Base-by-base conservation (phyloP, 2,797 vertebrate species). In the Pachyuromys duprasi region DNA sequence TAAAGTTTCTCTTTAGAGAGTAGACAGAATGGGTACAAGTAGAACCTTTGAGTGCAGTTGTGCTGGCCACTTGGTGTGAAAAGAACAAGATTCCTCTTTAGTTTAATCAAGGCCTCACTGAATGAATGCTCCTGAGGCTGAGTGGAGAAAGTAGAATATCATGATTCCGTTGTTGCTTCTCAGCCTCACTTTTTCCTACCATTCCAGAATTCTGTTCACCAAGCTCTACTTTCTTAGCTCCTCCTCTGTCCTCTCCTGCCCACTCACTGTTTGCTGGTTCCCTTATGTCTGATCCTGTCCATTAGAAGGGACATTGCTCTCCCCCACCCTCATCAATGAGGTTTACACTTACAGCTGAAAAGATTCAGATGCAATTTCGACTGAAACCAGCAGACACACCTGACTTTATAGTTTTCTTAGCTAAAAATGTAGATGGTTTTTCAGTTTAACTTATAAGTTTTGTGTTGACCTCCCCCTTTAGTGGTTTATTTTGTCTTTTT, bases 401-500 rank as follows among this genome's bases (percentile, higher is more conserved):
- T 97, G 95, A 97, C 98, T 96, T 98, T 97, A 96, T 98, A 97
- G 97, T 98, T 98, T 98, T 98, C 97, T 97, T 98, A 98, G 98
- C 96, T 98, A 96, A 98, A 97, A 70, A 94, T 97, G 97, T 97
- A 97, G 95, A 92, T 96, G 8, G 95, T 98, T 98, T 98, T 98
- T 97, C 92, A 97, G 96, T 98, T 98, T 98, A 98, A 98, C 96
- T 98, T 98, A 98, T 98, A 98, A 53, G 97, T 98, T 98, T 98
- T 98, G 98, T 98, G 98, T 98, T 98, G 98, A 98, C 97, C 98
- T 97, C 95, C 96, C 96, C 94, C 96, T 97, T 98, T 97, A 98
- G 98, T 98, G 98, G 97, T 98, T 98, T 98, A 98, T 98, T 98
- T 98, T 98, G 98, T 97, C 98, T 98, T 98, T 98, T 98, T 98